phyloP scores from a whole-genome alignment of 2,888 invertebrate species.

The Catocala fraxini region DNA sequence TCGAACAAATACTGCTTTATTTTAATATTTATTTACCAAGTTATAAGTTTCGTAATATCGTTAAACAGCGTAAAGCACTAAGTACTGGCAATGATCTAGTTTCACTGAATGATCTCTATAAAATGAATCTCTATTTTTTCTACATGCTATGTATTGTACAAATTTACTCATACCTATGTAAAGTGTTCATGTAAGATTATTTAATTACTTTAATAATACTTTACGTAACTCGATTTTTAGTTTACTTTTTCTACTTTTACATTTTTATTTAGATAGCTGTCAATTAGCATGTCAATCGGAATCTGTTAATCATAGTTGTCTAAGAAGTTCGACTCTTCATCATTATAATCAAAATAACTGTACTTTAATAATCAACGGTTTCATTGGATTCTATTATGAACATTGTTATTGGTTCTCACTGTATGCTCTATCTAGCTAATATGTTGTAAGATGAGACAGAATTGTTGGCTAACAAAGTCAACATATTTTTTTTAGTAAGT shows the following conservation, averaged over 20 bases:
- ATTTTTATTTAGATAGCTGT: constrained; percentile 71
- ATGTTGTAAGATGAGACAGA: no score
- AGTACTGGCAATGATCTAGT: constrained; percentile 80
- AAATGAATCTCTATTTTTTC: constrained; percentile 87
- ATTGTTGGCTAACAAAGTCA: no score
- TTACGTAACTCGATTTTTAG: constrained; percentile 46
- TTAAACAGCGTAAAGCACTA: constrained; percentile 24
- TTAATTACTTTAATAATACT: constrained; percentile 58
- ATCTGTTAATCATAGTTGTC: constrained; percentile 30
- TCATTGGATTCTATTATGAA: constrained; percentile 49
- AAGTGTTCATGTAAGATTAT: constrained; percentile 80
- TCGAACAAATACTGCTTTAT: not conserved
- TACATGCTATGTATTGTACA: constrained; percentile 87
- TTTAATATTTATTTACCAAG: not conserved
- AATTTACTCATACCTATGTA: constrained; percentile 82
- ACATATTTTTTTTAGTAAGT: no score
- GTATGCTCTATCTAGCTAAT: no score
- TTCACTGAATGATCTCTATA: constrained; percentile 86
- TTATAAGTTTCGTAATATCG: not conserved
- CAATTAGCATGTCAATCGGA: constrained; percentile 82
- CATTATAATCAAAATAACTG: constrained; percentile 45
- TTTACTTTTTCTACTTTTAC: constrained; percentile 14
- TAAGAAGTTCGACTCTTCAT: constrained; percentile 43
- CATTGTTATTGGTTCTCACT: no score
- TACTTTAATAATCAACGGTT: constrained; percentile 40